phyloP scores from a whole-genome alignment of 2,797 vertebrate species.

The Pipistrellus pygmaeus region DNA sequence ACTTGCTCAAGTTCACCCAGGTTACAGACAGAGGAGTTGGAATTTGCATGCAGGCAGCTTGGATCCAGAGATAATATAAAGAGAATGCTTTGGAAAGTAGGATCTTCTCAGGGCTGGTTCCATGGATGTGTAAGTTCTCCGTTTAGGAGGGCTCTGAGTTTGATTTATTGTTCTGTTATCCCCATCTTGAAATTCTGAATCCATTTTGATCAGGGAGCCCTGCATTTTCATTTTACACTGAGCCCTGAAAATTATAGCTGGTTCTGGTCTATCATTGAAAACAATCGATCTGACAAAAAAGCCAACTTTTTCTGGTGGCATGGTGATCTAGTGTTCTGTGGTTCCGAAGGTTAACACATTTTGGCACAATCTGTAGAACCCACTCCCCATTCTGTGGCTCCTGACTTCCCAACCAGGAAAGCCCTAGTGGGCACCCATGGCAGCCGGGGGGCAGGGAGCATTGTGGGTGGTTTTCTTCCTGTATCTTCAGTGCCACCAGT shows the following conservation, averaged over 20 bases:
- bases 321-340: background rate
- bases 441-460: rapidly evolving
- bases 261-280: conserved; percentile 15
- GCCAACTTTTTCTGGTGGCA: background rate
- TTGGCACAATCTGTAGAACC: background rate
- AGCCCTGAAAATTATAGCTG: background rate
- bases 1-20: background rate
- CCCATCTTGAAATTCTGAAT: background rate
- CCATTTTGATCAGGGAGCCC: background rate
- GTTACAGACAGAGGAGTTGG: background rate
- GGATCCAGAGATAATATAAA: background rate
- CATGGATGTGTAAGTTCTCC: too few species aligned
- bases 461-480: background rate
- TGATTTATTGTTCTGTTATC: background rate
- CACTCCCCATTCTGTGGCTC: too few species aligned
- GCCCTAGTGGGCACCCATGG: background rate
- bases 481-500: rapidly evolving
- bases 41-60: background rate
- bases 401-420: background rate
- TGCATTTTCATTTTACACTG: background rate
- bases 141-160: background rate
- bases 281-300: background rate
- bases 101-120: background rate
- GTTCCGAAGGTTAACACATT: background rate
- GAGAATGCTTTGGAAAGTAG: background rate